A percentile compares a stretch with the other conserved stretches of the same genome.
These are phyloP conservation scores for Crioceris asparagi DNA, from an alignment of 2,888 invertebrate genomes.

Conservation along the genomic window DNA sequence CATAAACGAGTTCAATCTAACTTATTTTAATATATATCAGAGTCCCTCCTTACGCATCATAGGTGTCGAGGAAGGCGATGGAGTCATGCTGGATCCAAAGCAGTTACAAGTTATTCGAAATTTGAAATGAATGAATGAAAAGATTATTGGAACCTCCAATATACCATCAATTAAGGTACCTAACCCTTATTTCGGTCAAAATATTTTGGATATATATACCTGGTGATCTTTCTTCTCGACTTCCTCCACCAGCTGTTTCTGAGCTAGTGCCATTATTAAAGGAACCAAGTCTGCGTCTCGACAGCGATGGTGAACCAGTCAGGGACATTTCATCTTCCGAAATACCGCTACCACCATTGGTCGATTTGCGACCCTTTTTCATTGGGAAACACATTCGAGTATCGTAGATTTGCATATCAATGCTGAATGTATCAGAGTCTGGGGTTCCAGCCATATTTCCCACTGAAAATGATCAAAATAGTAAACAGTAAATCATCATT, in stretches of 20 bases:
- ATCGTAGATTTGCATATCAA: conserved; percentile 70
- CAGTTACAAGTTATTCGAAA: too few species aligned
- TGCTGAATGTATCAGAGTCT: conserved; percentile 60
- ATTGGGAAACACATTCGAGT: conserved; percentile 55
- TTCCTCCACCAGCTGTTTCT: conserved; percentile 25
- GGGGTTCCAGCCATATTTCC: conserved; percentile 60
- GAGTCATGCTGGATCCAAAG: too few species aligned
- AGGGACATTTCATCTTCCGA: conserved; percentile 49
- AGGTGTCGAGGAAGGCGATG: too few species aligned
- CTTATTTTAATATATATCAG: too few species aligned
- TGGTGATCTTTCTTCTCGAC: conserved; percentile 45
- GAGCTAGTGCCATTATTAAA: conserved; percentile 44
- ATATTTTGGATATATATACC: conserved; percentile 29
- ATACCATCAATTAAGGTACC: too few species aligned
- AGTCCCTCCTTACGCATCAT: too few species aligned
- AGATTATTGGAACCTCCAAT: too few species aligned
- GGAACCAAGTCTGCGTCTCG: conserved; percentile 56
- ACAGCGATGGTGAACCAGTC: conserved; percentile 55
- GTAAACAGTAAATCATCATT: not conserved
- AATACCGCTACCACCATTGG: conserved; percentile 44
- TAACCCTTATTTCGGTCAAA: too few species aligned
- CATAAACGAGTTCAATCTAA: too few species aligned
- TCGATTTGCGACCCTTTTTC: conserved; percentile 31
- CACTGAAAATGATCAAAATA: conserved; percentile 35
- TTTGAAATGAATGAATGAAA: too few species aligned